Evolutionary conservation across 2,113 vertebrate species (phyloP), one percentile per base, ranked within the genome.

Genomic region (Penelope pileata): DNA sequence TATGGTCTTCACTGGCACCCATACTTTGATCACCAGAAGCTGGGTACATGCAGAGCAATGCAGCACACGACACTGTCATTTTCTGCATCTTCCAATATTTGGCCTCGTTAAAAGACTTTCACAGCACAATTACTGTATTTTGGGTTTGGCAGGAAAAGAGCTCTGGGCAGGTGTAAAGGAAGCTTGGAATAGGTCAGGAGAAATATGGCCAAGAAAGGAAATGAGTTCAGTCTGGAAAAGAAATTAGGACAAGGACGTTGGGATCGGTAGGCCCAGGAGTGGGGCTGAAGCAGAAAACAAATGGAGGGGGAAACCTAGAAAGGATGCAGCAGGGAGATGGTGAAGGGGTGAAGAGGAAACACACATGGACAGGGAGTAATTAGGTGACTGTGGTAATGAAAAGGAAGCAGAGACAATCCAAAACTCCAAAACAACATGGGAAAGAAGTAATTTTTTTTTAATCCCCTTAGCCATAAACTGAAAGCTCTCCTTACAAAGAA

Each of bases 151-250:
- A 95, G 76, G 62, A 93, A 96, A 94, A 96, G 26, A 79, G 86
- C 74, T 91, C 88, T 75, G 90, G 91, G 90, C 82, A 96, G 95
- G 82, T 96, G 53, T 88, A 95, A 96, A 95, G 91, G 91, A 94
- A 96, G 81, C 76, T 90, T 96, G 92, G 95, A 97, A 90, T 69
- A 77, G 94, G 69, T 93, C 43, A 82, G 64, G 60, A 94, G 81
- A 86, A 91, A 78, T 72, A 90, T 93, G 95, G 87, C 94, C 75
- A 97, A 94, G 90, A 93, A 95, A 96, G 89, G 90, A 97, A 96
- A 96, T 94, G 88, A 94, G 77, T 95, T 97, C 82, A 92, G 40
- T 87, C 95, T 91, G 82, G 82, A 66, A 96, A 95, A 91, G 62
- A 90, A 86, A 97, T 97, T 70, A 97, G 94, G 87, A 77, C 92